Evolutionary conservation across 2,888 invertebrate species (phyloP).

Genomic region (Ormia ochracea): DNA sequence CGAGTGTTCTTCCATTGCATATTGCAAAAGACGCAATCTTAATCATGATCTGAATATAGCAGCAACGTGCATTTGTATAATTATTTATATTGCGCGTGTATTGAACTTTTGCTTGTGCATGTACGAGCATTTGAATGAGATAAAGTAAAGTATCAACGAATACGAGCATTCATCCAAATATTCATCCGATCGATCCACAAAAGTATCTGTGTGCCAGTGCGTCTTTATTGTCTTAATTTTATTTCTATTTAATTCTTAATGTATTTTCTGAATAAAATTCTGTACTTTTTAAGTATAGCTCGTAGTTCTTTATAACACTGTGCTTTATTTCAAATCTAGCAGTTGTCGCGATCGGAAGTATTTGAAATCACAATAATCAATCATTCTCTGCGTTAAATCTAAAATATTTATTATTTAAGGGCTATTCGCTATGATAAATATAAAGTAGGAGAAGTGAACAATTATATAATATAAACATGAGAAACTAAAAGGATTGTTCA

Average conservation of each 20-base stretch:
- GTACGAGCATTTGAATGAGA: slow-evolving; percentile 37
- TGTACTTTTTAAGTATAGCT: slow-evolving; percentile 66
- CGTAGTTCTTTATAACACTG: slow-evolving; percentile 61
- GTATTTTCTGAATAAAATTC: slow-evolving; percentile 55
- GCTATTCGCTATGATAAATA: neutral
- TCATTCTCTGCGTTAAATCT: slow-evolving; percentile 66
- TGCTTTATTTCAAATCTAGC: slow-evolving; percentile 76
- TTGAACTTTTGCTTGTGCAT: slow-evolving; percentile 18
- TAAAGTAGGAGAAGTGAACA: neutral
- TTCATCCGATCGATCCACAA: slow-evolving; percentile 38
- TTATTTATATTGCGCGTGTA: slow-evolving; percentile 30
- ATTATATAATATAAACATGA: neutral
- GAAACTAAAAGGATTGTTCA: neutral
- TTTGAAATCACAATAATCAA: slow-evolving; percentile 68
- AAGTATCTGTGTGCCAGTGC: slow-evolving; percentile 55
- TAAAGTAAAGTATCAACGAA: slow-evolving; percentile 2
- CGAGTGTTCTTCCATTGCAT: too few species aligned
- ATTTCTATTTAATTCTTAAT: slow-evolving; percentile 51
- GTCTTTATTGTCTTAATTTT: slow-evolving; percentile 24
- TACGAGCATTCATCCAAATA: slow-evolving; percentile 7
- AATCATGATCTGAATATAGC: slow-evolving; percentile 25
- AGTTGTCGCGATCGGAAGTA: slow-evolving; percentile 76
- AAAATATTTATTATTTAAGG: slow-evolving; percentile 36
- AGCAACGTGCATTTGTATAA: neutral
- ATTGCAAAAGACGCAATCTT: slow-evolving; percentile 14